A percentile compares a stretch with the other conserved stretches of the same genome.
phyloP scores from a whole-genome alignment of 2,888 invertebrate species.

The Clitarchus hookeri region DNA sequence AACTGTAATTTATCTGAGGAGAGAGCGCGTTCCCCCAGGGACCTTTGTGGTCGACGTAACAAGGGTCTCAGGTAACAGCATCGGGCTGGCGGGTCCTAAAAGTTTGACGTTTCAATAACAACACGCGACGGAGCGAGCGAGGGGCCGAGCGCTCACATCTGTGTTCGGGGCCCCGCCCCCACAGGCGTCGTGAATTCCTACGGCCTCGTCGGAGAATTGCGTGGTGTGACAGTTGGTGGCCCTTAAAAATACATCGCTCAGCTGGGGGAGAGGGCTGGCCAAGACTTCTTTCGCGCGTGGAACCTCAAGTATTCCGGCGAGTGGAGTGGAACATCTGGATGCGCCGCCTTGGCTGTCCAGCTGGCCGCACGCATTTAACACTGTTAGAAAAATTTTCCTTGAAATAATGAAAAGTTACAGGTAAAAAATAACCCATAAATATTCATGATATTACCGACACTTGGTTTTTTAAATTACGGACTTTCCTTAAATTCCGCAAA shows the following conservation, averaged over 20 bases:
- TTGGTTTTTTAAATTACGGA: no score
- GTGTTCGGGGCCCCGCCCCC: background rate
- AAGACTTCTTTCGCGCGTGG: background rate
- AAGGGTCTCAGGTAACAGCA: background rate
- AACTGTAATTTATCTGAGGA: background rate
- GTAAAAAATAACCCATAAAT: no score
- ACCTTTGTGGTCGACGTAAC: background rate
- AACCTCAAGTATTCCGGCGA: background rate
- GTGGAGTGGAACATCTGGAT: background rate
- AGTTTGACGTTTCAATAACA: conserved; percentile 14
- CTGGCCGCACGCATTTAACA: no score
- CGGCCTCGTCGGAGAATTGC: background rate
- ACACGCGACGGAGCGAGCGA: background rate
- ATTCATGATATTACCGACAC: no score
- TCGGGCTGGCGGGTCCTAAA: background rate
- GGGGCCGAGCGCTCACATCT: background rate
- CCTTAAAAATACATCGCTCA: conserved; percentile 4
- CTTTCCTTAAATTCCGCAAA: no score
- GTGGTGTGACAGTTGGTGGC: background rate
- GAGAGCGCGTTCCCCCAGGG: background rate
- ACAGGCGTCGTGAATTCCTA: background rate
- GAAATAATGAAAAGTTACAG: no score
- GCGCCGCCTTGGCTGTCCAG: no score
- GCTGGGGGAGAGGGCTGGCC: background rate
- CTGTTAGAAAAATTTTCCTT: no score